Percentiles rank a stretch among this genome's conserved stretches.
These are phyloP conservation scores for Andricus quercusramuli DNA, from an alignment of 2,888 invertebrate species.

Conservation along the genomic window DNA sequence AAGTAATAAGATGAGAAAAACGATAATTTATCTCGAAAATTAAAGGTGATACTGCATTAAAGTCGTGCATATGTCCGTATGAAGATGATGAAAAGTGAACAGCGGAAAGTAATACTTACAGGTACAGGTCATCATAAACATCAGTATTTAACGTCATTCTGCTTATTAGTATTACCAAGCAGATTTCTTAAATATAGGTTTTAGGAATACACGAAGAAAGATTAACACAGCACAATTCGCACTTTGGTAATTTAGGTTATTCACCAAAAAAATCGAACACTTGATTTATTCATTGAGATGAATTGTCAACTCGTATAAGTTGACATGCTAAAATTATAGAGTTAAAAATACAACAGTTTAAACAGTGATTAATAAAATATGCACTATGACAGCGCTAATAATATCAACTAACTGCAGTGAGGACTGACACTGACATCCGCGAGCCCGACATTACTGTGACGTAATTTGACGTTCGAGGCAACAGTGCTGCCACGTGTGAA, in stretches of 20 bases:
- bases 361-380: neutral
- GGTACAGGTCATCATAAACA: slow-evolving; percentile 87
- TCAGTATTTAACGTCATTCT: slow-evolving; percentile 75
- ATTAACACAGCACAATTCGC: neutral
- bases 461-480: neutral
- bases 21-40: neutral
- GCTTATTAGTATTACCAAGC: slow-evolving; percentile 38
- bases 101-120: slow-evolving; percentile 81
- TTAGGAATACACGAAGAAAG: slow-evolving; percentile 27
- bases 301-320: slow-evolving; percentile 4
- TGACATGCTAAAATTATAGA: slow-evolving; percentile 2
- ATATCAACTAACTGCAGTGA: neutral
- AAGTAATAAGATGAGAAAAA: neutral
- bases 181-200: slow-evolving; percentile 49
- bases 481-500: neutral
- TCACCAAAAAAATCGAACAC: slow-evolving; percentile 3
- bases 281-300: slow-evolving; percentile 1
- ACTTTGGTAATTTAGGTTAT: neutral
- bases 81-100: neutral
- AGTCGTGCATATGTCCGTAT: neutral
- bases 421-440: neutral
- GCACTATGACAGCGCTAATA: neutral
- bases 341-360: neutral
- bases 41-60: neutral
- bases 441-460: neutral